Conservation (phyloP, 2,797 vertebrate genomes). For the Dicrostonyx torquatus region DNA sequence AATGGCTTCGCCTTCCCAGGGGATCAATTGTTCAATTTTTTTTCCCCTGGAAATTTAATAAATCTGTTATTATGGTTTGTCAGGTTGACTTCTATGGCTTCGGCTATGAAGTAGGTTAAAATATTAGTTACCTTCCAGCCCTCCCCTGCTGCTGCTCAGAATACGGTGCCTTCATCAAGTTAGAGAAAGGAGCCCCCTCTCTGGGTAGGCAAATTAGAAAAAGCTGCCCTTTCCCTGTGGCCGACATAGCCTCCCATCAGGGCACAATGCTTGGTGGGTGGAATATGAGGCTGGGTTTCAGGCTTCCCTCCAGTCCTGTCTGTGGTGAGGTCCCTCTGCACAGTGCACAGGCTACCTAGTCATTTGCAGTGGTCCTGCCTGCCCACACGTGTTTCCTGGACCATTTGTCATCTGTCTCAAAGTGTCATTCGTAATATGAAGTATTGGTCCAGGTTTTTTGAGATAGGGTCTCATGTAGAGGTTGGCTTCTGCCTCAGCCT, state of each 20-base stretch:
- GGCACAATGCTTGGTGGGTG: neutral
- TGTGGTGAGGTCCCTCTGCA: neutral
- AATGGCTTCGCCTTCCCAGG: neutral
- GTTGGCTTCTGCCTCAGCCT: neutral
- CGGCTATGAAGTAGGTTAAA: neutral
- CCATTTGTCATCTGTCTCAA: neutral
- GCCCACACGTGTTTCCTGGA: neutral
- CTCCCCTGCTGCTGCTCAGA: neutral
- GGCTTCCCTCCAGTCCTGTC: neutral
- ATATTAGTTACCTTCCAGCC: neutral
- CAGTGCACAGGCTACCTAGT: neutral
- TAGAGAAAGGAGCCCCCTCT: neutral
- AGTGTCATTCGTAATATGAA: neutral
- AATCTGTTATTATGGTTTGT: conserved; percentile 24
- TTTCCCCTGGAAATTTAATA: conserved; percentile 19
- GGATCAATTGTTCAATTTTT: neutral
- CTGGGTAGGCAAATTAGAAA: conserved; percentile 39
- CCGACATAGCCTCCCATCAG: neutral
- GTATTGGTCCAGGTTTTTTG: neutral
- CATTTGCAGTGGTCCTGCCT: neutral
- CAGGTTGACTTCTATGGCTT: conserved; percentile 30
- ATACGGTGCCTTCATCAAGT: neutral
- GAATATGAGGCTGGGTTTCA: neutral
- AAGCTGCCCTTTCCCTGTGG: neutral
- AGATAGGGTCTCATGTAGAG: neutral